Evolutionary conservation across 2,797 vertebrate species (phyloP), one percentile per base, ranked within the genome.

Genomic region (Lagodon rhomboides): DNA sequence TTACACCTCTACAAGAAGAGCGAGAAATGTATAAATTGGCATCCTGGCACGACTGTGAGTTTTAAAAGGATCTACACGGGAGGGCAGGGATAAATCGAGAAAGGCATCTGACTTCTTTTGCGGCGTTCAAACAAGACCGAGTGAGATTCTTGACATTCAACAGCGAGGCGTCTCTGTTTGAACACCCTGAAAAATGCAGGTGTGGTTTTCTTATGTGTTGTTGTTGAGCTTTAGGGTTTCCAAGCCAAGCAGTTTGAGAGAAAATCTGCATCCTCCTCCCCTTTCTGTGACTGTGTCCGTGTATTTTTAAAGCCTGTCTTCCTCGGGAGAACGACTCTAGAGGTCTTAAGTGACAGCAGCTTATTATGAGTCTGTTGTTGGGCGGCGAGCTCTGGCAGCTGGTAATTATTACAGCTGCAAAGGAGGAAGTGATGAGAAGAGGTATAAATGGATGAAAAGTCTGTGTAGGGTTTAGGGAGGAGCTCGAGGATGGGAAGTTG

Each of bases 81-180:
- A 63, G 22, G 50, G 60, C 27, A 23, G 16, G 51, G 69, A 61
- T 50, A 60, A 64, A 68, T 55, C 41, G 13, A 23, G 23, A 23
- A 54, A 65, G 34, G 20, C 16, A 15, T 18, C 18, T 63, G n/a
- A 22, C 3, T 51, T 63, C 51, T 80, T 80, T 34, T 27, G 43
- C 5, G 17, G 18, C 12, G 7, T 58, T 79, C 12, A 46, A 27
- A 55, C n/a, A 27, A 17, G 43, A 64, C 23, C 68, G 63, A 75
- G 54, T 66, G 63, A 68, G 38, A 41, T 74, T 73, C 47, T 69
- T 53, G 23, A 71, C 47, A 72, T 75, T 78, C 30, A 77, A 23
- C 50, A 47, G n/a, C 46, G 44, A 73, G 2, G 23, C 25, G 22
- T 53, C 56, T 56, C 41, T 67, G 41, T 44, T 49, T 44, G 2